These are phyloP conservation scores for Galeruca laticollis DNA, from an alignment of 2,888 invertebrate genomes.

Conservation along the genomic window DNA sequence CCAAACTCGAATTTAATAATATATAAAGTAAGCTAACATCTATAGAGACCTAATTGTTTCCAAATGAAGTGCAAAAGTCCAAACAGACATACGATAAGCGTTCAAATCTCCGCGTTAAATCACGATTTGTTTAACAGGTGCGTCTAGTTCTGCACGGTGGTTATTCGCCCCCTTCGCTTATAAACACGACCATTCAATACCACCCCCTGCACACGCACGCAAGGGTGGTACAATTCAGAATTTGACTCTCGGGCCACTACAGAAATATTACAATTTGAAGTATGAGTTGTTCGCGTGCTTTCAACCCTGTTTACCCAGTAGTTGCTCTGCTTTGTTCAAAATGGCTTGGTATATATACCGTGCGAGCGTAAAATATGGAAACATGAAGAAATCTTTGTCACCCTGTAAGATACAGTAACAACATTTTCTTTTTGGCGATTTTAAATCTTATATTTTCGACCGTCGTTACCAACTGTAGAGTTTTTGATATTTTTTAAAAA, in stretches of 20 bases:
- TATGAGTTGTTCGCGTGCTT: constrained; percentile 57
- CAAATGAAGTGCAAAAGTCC: constrained; percentile 52
- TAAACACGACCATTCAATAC: constrained; percentile 56
- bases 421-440: too few relatives aligned
- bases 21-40: not conserved
- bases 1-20: not conserved
- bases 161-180: constrained; percentile 56
- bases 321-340: constrained; percentile 50
- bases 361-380: too few relatives aligned
- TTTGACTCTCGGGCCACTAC: constrained; percentile 62
- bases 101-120: constrained; percentile 61
- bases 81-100: constrained; percentile 58
- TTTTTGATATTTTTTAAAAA: too few relatives aligned
- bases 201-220: constrained; percentile 47
- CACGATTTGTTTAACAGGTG: constrained; percentile 61
- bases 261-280: constrained; percentile 61
- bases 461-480: too few relatives aligned
- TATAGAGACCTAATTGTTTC: constrained; percentile 42
- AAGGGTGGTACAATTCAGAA: constrained; percentile 57
- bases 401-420: too few relatives aligned
- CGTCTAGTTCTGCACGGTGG: constrained; percentile 48
- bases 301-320: constrained; percentile 48
- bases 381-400: too few relatives aligned
- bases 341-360: constrained; percentile 33
- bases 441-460: too few relatives aligned